These are phyloP conservation scores for Sphaerodactylus townsendi DNA, from an alignment of 2,113 vertebrate genomes.

Conservation along the genomic window DNA sequence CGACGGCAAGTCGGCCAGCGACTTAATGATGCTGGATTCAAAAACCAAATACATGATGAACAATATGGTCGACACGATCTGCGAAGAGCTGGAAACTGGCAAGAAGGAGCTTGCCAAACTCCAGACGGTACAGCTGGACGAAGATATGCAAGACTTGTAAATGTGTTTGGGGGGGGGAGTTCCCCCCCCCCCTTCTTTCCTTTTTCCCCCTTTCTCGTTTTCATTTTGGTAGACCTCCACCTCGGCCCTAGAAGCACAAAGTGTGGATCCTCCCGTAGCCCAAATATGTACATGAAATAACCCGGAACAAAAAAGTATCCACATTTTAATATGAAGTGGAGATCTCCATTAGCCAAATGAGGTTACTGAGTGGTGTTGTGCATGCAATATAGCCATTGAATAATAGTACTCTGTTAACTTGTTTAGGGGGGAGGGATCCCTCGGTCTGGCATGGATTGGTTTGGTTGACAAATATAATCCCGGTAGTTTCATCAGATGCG, in stretches of 20 bases:
- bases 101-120: constrained; percentile 98
- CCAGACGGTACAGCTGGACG: constrained; percentile 96
- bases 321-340: constrained; percentile 53
- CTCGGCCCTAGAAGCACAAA: constrained; percentile 57
- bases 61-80: constrained; percentile 87
- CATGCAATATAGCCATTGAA: constrained; percentile 59
- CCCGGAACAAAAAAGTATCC: constrained; percentile 50
- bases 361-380: constrained; percentile 58
- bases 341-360: constrained; percentile 41
- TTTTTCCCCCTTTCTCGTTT: constrained; percentile 52
- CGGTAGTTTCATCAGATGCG: constrained; percentile 60
- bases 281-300: constrained; percentile 33
- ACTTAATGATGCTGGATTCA: constrained; percentile 78
- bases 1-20: constrained; percentile 79
- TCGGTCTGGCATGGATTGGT: constrained; percentile 44
- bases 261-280: constrained; percentile 54
- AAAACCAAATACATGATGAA: constrained; percentile 85
- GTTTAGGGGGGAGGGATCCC: constrained; percentile 35
- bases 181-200: background rate
- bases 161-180: too few species aligned
- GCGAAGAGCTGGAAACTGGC: constrained; percentile 91
- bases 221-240: constrained; percentile 65
- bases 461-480: constrained; percentile 62
- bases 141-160: constrained; percentile 95
- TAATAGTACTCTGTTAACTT: constrained; percentile 60